Conservation (phyloP, 1,140 invertebrate genomes). For the Bombus difficillimus region DNA sequence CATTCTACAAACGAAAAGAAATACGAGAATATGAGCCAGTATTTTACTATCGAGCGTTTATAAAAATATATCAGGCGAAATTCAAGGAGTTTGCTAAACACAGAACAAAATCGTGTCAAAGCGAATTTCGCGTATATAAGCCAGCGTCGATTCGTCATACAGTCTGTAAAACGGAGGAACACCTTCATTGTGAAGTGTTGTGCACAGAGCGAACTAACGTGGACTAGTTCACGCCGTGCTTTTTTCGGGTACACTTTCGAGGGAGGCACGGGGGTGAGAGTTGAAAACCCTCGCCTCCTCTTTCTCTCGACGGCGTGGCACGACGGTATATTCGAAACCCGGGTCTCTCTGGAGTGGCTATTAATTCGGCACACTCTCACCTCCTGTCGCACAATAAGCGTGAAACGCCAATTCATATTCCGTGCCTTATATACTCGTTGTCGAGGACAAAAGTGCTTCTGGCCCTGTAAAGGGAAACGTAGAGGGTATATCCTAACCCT, state of each 20-base stretch:
- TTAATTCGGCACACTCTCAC: slow-evolving; percentile 78
- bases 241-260: slow-evolving; percentile 53
- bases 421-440: slow-evolving; percentile 69
- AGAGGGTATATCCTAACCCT: slow-evolving; percentile 66
- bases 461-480: slow-evolving; percentile 59
- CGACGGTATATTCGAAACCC: slow-evolving; percentile 61
- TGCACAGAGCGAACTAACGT: slow-evolving; percentile 60
- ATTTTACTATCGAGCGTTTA: background rate
- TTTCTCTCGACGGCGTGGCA: slow-evolving; percentile 54
- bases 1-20: too few relatives aligned
- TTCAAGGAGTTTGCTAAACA: background rate
- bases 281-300: slow-evolving; percentile 60
- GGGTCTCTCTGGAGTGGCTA: slow-evolving; percentile 74
- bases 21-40: background rate
- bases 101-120: slow-evolving; percentile 7
- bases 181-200: slow-evolving; percentile 57
- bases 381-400: slow-evolving; percentile 76
- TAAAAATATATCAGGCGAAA: background rate
- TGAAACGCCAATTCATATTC: slow-evolving; percentile 80
- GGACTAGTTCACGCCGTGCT: slow-evolving; percentile 65
- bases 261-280: slow-evolving; percentile 21
- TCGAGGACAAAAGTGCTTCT: slow-evolving; percentile 67
- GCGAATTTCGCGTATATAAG: slow-evolving; percentile 43
- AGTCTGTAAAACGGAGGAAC: slow-evolving; percentile 25
- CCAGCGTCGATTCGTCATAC: slow-evolving; percentile 49